A percentile compares a stretch with the other conserved stretches of the same genome.
phyloP scores from a whole-genome alignment of 2,113 vertebrate species.

The Polypterus bichir region DNA sequence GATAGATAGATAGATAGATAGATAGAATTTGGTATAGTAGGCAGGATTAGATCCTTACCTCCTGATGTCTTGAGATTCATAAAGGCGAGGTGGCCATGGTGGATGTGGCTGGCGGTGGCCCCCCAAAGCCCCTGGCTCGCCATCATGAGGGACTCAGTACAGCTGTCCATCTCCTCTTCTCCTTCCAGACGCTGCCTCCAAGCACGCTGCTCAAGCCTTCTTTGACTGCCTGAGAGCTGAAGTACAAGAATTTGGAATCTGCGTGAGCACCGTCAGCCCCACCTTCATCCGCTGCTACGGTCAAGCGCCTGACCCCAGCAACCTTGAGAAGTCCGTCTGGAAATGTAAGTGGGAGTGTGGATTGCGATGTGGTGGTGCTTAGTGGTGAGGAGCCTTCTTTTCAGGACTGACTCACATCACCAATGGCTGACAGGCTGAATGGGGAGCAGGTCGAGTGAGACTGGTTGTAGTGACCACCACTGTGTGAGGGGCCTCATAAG shows the following conservation, averaged over 20 bases:
- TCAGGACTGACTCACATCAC: too few species aligned
- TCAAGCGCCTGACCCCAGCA: conserved; percentile 25
- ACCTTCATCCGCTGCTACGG: conserved; percentile 68
- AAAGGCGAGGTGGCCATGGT: too few species aligned
- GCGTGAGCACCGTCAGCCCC: conserved; percentile 80
- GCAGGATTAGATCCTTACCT: too few species aligned
- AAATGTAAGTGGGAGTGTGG: conserved; percentile 44
- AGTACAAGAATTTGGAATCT: conserved; percentile 79
- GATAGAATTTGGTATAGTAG: too few species aligned
- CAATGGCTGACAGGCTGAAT: neutral
- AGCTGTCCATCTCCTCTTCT: neutral
- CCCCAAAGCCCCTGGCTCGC: too few species aligned
- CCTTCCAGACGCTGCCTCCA: conserved; percentile 76
- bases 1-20: too few species aligned
- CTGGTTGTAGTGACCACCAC: too few species aligned
- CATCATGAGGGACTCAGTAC: too few species aligned
- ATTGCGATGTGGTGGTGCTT: rapidly evolving
- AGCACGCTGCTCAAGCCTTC: conserved; percentile 86
- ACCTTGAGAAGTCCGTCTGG: conserved; percentile 50
- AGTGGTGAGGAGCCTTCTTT: too few species aligned
- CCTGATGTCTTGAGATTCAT: too few species aligned
- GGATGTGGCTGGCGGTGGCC: too few species aligned
- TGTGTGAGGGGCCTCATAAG: too few species aligned
- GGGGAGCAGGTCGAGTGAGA: neutral
- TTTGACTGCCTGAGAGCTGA: conserved; percentile 89